Conservation (phyloP, 2,888 invertebrate genomes). For the Metacarcinus magister region DNA sequence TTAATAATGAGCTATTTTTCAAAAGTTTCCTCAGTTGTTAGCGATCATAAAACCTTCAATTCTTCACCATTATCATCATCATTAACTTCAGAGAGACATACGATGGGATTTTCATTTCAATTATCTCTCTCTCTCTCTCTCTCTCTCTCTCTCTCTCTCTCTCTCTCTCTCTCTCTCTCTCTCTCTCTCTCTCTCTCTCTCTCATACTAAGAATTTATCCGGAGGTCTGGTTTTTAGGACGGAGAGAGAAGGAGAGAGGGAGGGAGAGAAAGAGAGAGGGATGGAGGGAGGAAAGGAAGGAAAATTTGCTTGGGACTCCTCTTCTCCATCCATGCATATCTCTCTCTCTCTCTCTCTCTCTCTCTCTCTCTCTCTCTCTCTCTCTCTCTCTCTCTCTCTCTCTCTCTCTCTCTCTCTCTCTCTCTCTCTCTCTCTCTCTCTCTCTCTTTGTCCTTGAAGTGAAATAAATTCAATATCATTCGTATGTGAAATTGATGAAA, state of each 20-base stretch:
- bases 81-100: background rate
- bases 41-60: background rate
- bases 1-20: background rate
- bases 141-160: constrained; percentile 26
- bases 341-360: too few species aligned
- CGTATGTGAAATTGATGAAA: too few species aligned
- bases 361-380: constrained; percentile 26
- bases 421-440: background rate
- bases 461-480: too few species aligned
- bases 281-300: too few species aligned
- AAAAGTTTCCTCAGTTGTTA: background rate
- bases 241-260: too few species aligned
- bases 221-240: too few species aligned
- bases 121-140: background rate
- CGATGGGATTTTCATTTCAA: background rate
- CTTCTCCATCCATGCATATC: too few species aligned
- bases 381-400: background rate
- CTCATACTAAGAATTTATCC: too few species aligned
- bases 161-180: constrained; percentile 26
- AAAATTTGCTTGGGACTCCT: too few species aligned
- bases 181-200: constrained; percentile 12
- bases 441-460: background rate
- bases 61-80: background rate
- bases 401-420: constrained; percentile 3
- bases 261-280: too few species aligned